Conservation (phyloP, 2,113 vertebrate species). For the Gulo gulo region DNA sequence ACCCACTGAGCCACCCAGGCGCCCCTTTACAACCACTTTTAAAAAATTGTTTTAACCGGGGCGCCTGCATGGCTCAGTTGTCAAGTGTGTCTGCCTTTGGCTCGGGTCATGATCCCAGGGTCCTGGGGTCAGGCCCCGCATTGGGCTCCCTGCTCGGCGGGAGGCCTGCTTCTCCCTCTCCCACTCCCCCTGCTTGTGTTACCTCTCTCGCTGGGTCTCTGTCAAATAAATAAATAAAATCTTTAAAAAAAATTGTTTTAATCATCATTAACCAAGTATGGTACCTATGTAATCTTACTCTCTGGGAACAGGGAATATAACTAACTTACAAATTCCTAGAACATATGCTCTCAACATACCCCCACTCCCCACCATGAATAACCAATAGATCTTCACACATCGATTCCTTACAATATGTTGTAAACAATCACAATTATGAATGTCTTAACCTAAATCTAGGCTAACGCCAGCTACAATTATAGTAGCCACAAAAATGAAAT, state of each 20-base stretch:
- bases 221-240: too few relatives aligned
- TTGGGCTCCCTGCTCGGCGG: too few relatives aligned
- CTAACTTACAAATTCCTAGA: background rate
- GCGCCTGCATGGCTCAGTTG: too few relatives aligned
- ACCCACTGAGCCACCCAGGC: too few relatives aligned
- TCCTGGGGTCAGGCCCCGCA: too few relatives aligned
- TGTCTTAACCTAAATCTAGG: background rate
- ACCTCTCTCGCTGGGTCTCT: too few relatives aligned
- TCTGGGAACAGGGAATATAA: background rate
- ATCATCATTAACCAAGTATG: background rate
- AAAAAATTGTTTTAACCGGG: background rate
- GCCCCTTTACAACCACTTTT: background rate
- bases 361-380: background rate
- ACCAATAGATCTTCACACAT: background rate
- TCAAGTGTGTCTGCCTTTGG: too few relatives aligned
- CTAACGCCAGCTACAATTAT: background rate
- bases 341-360: background rate
- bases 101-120: too few relatives aligned
- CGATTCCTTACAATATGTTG: background rate
- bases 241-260: background rate
- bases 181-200: too few relatives aligned
- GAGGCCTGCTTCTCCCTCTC: too few relatives aligned
- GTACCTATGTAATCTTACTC: background rate
- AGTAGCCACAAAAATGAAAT: background rate
- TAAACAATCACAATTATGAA: background rate